These are phyloP conservation scores for Palythoa grandiflora DNA, from an alignment of 92 coral and sea anemone species.

Conservation along the genomic window DNA sequence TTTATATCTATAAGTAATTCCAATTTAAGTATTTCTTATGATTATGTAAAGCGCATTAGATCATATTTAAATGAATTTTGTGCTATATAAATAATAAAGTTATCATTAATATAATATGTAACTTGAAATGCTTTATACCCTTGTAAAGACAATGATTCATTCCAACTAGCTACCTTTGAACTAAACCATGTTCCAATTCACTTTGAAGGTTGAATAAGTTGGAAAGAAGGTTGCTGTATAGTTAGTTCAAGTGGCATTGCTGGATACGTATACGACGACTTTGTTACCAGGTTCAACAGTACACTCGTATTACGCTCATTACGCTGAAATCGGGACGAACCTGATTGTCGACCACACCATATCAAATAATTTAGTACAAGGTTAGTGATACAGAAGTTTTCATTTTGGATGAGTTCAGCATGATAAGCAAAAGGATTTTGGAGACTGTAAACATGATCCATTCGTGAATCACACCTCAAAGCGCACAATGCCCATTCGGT, in stretches of 20 bases:
- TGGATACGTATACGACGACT: constrained; percentile 16
- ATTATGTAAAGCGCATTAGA: too few relatives aligned
- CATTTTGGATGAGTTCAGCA: constrained; percentile 51
- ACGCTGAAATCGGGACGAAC: constrained; percentile 21
- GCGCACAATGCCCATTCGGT: background rate
- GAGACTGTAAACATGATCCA: constrained; percentile 8
- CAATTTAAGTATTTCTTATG: too few relatives aligned
- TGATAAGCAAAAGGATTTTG: constrained; percentile 43
- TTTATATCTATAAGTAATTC: too few relatives aligned
- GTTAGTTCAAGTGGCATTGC: constrained; percentile 38
- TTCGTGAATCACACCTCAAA: background rate
- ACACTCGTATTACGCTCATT: constrained; percentile 26
- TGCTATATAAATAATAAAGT: too few relatives aligned
- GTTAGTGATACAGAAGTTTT: constrained; percentile 14
- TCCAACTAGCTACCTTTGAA: too few relatives aligned
- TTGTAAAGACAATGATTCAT: too few relatives aligned
- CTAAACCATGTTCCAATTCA: too few relatives aligned
- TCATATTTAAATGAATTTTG: too few relatives aligned
- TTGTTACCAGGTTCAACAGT: background rate
- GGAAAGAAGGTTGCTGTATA: background rate
- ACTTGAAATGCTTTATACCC: too few relatives aligned
- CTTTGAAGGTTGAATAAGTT: too few relatives aligned
- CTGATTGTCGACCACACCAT: constrained; percentile 12
- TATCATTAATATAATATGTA: too few relatives aligned
- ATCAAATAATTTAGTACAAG: constrained; percentile 30